phyloP scores from a whole-genome alignment of 2,888 invertebrate species.

The Zele albiditarsus region DNA sequence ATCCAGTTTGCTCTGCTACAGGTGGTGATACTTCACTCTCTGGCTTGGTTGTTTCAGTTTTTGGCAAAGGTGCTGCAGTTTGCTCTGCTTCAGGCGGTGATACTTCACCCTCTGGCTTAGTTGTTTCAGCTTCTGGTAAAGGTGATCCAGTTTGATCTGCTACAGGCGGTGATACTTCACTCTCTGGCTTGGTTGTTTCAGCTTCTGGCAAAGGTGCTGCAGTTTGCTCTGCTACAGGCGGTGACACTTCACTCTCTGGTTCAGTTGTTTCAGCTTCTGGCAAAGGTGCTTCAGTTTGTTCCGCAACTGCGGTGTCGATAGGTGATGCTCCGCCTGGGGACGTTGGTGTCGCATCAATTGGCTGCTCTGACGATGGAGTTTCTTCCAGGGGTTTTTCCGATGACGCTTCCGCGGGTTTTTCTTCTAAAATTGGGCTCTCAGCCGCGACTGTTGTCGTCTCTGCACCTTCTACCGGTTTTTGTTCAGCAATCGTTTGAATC shows the following conservation, averaged over 20 bases:
- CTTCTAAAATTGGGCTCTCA: slow-evolving; percentile 29
- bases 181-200: slow-evolving; percentile 41
- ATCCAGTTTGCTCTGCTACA: slow-evolving; percentile 40
- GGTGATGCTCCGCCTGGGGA: not conserved
- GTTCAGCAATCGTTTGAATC: not conserved
- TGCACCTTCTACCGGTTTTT: not conserved
- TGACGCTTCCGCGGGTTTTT: slow-evolving; percentile 26
- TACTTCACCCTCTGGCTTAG: slow-evolving; percentile 38
- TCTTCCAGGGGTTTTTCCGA: slow-evolving; percentile 35
- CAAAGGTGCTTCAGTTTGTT: slow-evolving; percentile 32
- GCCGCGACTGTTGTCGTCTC: not conserved
- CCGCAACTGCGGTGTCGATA: not conserved
- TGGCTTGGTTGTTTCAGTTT: slow-evolving; percentile 25
- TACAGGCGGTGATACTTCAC: slow-evolving; percentile 34
- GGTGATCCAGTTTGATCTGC: slow-evolving; percentile 41
- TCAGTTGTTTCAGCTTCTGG: slow-evolving; percentile 24
- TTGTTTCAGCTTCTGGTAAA: slow-evolving; percentile 40
- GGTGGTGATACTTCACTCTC: slow-evolving; percentile 9
- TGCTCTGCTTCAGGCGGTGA: slow-evolving; percentile 39
- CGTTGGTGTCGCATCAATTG: slow-evolving; percentile 10
- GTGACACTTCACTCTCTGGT: slow-evolving; percentile 7
- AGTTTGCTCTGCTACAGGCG: slow-evolving; percentile 39
- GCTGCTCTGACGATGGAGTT: slow-evolving; percentile 43
- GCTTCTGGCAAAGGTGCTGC: slow-evolving; percentile 33
- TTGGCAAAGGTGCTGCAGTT: slow-evolving; percentile 26